A percentile compares a stretch with the other conserved stretches of the same genome.
phyloP scores from a whole-genome alignment of 2,888 invertebrate genomes.

The Thecophora atra region DNA sequence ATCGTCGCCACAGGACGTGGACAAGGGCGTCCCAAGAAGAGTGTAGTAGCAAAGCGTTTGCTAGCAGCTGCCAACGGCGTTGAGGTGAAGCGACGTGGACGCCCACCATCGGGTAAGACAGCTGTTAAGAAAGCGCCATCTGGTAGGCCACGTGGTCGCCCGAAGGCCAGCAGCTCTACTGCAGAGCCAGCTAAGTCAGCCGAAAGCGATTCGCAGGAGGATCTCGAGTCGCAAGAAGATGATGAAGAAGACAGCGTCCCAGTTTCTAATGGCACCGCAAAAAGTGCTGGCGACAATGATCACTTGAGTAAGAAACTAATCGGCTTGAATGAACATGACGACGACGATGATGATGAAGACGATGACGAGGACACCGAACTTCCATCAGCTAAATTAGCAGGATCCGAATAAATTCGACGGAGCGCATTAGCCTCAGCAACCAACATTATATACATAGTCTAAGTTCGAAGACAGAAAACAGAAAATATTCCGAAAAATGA shows the following conservation, averaged over 20 bases:
- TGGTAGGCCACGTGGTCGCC: slow-evolving; percentile 56
- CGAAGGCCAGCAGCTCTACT: slow-evolving; percentile 43
- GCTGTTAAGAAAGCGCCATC: slow-evolving; percentile 44
- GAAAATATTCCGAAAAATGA: background rate
- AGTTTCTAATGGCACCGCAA: slow-evolving; percentile 5
- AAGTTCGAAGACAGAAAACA: background rate
- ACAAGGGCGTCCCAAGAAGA: slow-evolving; percentile 55
- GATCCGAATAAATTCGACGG: slow-evolving; percentile 3
- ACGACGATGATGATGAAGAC: slow-evolving; percentile 36
- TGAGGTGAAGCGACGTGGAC: slow-evolving; percentile 46
- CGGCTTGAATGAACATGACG: slow-evolving; percentile 39
- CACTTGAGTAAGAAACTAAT: slow-evolving; percentile 21
- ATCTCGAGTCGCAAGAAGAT: slow-evolving; percentile 36
- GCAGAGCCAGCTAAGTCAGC: slow-evolving; percentile 7
- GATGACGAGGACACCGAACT: slow-evolving; percentile 22
- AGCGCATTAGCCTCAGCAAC: background rate
- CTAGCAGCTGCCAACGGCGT: slow-evolving; percentile 37
- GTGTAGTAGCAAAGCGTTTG: slow-evolving; percentile 16
- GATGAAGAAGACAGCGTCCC: slow-evolving; percentile 27
- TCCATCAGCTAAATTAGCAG: background rate
- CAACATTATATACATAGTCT: background rate
- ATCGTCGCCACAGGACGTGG: slow-evolving; percentile 56
- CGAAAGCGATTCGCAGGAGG: slow-evolving; percentile 32
- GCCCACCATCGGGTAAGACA: slow-evolving; percentile 39
- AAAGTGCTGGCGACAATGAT: slow-evolving; percentile 33